These are phyloP conservation scores for Micrasema minimum DNA, from an alignment of 1,140 invertebrate genomes.

Conservation along the genomic window DNA sequence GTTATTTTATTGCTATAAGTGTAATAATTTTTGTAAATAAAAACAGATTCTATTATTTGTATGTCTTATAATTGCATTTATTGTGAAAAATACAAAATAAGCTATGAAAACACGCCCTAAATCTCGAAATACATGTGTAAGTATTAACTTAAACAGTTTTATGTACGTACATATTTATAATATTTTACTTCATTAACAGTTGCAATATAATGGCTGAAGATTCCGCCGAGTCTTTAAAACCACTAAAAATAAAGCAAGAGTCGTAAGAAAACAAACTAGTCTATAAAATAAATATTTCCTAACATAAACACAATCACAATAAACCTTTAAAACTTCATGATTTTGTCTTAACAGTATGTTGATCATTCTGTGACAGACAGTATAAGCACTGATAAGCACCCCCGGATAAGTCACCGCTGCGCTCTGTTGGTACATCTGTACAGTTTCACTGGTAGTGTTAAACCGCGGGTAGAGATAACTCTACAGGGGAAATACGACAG, in stretches of 20 bases:
- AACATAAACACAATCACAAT: slow-evolving; percentile 45
- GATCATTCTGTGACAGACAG: slow-evolving; percentile 29
- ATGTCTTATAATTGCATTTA: slow-evolving; percentile 45
- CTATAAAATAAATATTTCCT: slow-evolving; percentile 50
- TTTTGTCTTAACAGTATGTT: slow-evolving; percentile 22
- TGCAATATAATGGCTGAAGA: neutral
- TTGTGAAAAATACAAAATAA: slow-evolving; percentile 46
- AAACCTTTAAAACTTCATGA: slow-evolving; percentile 34
- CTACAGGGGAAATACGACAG: slow-evolving; percentile 52
- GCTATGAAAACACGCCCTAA: slow-evolving; percentile 41
- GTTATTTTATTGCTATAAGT: too few species aligned
- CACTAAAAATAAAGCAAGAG: slow-evolving; percentile 6
- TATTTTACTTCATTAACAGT: slow-evolving; percentile 11
- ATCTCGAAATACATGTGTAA: slow-evolving; percentile 26
- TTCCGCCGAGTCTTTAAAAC: slow-evolving; percentile 4
- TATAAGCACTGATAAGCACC: slow-evolving; percentile 51
- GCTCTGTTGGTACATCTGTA: slow-evolving; percentile 39
- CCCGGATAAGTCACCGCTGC: slow-evolving; percentile 34
- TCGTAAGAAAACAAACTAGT: slow-evolving; percentile 26
- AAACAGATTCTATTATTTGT: neutral
- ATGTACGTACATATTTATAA: slow-evolving; percentile 28
- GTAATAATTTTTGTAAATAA: too few species aligned
- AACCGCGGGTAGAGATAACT: slow-evolving; percentile 44
- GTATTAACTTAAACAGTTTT: slow-evolving; percentile 27
- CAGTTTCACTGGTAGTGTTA: slow-evolving; percentile 42